Conservation (phyloP, 2,113 vertebrate species). For the Corythaixoides concolor region DNA sequence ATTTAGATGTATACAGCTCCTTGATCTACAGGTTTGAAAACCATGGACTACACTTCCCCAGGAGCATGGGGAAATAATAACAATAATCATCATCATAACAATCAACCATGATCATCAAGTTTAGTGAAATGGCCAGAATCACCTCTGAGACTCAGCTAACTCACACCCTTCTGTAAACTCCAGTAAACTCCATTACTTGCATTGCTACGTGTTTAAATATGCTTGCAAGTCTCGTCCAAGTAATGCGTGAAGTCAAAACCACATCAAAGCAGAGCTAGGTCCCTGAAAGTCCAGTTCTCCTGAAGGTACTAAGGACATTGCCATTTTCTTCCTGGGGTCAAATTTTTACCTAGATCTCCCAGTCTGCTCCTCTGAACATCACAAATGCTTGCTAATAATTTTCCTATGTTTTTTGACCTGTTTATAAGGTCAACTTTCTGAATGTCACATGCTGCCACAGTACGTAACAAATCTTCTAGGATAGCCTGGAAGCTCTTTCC, state of each 20-base stretch:
- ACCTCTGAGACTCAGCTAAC: neutral
- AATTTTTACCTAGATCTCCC: neutral
- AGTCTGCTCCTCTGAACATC: neutral
- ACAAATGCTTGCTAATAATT: neutral
- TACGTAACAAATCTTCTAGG: neutral
- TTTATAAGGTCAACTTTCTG: neutral
- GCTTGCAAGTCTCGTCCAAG: neutral
- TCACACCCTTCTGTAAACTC: neutral
- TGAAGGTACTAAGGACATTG: neutral
- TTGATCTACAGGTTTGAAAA: neutral
- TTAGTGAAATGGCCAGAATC: neutral
- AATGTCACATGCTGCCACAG: neutral
- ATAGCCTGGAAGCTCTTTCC: neutral
- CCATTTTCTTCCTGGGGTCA: neutral
- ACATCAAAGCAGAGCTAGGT: neutral
- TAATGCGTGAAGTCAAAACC: accelerated
- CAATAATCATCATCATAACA: neutral
- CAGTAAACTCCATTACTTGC: neutral
- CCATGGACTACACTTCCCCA: neutral
- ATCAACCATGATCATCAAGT: too few relatives aligned
- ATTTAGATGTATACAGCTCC: neutral
- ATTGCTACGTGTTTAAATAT: neutral
- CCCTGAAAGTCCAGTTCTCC: neutral
- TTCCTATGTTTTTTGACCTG: neutral
- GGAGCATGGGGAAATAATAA: neutral